Conservation (phyloP, 2,888 invertebrate genomes). For the Beris morrisii region DNA sequence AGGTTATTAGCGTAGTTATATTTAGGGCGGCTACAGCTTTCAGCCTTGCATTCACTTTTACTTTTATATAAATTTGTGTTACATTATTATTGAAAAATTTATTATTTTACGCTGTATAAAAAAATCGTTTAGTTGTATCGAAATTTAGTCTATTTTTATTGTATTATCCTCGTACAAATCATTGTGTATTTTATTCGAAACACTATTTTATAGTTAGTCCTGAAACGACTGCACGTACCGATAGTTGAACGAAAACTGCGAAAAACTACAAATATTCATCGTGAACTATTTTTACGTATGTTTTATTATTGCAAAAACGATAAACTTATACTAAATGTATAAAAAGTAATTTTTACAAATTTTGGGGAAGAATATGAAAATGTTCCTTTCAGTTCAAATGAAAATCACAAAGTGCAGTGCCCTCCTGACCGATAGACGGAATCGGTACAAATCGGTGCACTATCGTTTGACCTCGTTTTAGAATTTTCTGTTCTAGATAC, state of each 20-base stretch:
- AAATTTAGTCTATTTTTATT: not conserved
- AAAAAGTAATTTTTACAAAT: not conserved
- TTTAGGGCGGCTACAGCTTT: constrained; percentile 13
- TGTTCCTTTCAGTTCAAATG: constrained; percentile 47
- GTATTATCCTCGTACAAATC: not conserved
- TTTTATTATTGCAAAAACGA: not conserved
- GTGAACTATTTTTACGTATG: not conserved
- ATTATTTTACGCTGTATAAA: not conserved
- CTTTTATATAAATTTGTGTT: not conserved
- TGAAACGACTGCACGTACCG: constrained; percentile 1
- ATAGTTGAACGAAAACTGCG: constrained; percentile 3
- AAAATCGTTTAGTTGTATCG: not conserved
- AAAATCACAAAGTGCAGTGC: constrained; percentile 51
- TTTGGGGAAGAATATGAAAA: constrained; percentile 33
- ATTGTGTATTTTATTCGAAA: not conserved
- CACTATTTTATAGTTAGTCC: constrained; percentile 7
- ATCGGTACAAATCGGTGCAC: constrained; percentile 45
- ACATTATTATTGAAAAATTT: not conserved
- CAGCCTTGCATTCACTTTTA: constrained; percentile 14
- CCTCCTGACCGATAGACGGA: constrained; percentile 50
- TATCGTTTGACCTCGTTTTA: constrained; percentile 46
- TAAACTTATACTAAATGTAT: not conserved
- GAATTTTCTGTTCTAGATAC: constrained; percentile 26
- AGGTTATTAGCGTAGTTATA: not conserved
- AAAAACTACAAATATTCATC: constrained; percentile 5